Evolutionary conservation across 2,888 invertebrate genomes (phyloP), one percentile per base, ranked within the genome.

Genomic region (Agrotis puta): DNA sequence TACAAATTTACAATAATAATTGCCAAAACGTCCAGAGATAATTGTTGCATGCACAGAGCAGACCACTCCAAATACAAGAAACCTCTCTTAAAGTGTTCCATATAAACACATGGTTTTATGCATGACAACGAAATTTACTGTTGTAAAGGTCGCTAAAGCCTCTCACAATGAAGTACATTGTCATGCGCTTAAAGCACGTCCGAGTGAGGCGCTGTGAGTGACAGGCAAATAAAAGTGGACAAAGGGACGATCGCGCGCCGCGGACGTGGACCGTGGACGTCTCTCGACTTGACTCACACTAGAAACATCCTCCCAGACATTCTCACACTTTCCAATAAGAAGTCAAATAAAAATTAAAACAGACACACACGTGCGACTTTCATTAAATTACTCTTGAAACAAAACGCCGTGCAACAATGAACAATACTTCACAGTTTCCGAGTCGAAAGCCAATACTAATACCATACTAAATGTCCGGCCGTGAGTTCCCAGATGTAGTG

Each of bases 151-250:
- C 91, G 91, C 92, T 90, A 89, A 91, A 92, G 91, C 89, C 87
- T 89, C 88, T 88, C 86, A 92, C 94, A 94, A 94, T 93, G 93
- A 88, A 88, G 87, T 88, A 92, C 92, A 94, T 90, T 94, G 94
- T 94, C 92, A 91, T 89, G 89, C 87, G 88, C 90, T 91, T 89
- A 89, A 87, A 88, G 90, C 90, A 90, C 89, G 91, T 91, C 91
- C 90, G 85, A 89, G 85, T 82, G 87, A 89, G 91, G 87, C 89
- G 88, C 88, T 91, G 91, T 94, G 94, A 95, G 90, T 93, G 95
- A 95, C 95, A 93, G 92, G 90, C 92, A 94, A 95, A 95, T 94
- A 95, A 94, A 94, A 92, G 90, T 90, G 92, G 90, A 94, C 92
- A 94, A 93, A 92, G 89, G 87, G 86, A 84, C 74, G 82, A 83